Evolutionary conservation across 2,888 invertebrate genomes (phyloP), one percentile per base, ranked within the genome.

Genomic region (Agrotis segetum): DNA sequence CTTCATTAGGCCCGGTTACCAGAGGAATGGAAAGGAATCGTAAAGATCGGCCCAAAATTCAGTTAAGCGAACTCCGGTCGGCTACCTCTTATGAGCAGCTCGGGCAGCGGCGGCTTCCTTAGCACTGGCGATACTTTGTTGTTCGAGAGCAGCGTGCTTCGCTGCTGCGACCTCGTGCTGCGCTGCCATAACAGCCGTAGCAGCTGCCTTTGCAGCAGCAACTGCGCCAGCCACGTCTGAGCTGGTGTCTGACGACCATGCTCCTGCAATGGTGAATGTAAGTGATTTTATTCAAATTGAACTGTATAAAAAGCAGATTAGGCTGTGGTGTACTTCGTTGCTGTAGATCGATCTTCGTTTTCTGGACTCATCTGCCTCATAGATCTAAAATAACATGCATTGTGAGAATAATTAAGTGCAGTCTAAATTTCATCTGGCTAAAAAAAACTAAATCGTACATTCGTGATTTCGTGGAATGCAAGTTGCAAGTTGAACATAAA

Each of bases 111-210:
- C 97, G 0, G 97, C 97, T 88, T 98, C 98, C 88, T 97, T 98
- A n/a, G 97, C 97, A 82, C 97, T 97, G 50, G 98, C 98, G 46
- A 97, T 94, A 81, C 97, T 97, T 87, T 98, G 98, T 77, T 98
- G 98, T 83, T 97, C 96, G 9, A 97, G 90, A 0, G 98, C 97
- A 1, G 97, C 97, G 77, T 98, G 97, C 87, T 98, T 98, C 5
- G 97, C 98, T 0, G 97, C 97, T 47, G 97, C 97, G 34, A 98
- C 98, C 79, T 97, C 97, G 62, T 97, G 97, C 87, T 98, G 98
- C 0, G 98, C 98, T 17, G 97, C 94, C 86, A 97, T 96, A 7
- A 98, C 98, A 67, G 97, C 97, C 0, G 97, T 95, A 0, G 97
- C 97, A 0, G 98, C 98, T 77, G 98, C 97, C 85, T 98, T 98